Base-by-base conservation (phyloP, 2,888 invertebrate genomes). In the Anarsia innoxiella region DNA sequence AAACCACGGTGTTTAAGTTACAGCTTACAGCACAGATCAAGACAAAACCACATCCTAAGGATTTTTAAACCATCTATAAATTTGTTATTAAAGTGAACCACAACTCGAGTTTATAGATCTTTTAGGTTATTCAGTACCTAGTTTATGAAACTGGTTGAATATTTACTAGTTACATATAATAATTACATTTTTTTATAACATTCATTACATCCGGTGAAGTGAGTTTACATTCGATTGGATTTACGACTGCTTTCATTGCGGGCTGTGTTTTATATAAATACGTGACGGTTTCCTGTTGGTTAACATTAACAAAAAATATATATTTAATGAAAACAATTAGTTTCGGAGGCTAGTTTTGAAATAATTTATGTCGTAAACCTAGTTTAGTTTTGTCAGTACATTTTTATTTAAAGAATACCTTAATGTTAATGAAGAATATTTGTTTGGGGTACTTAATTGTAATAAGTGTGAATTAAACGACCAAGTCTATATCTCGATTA, bases 171-270 rank as follows among this genome's bases (percentile, higher is more conserved):
- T n/a, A n/a, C n/a, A n/a, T n/a, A n/a, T n/a, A n/a, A n/a, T n/a
- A n/a, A n/a, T n/a, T n/a, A n/a, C n/a, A n/a, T 62, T 51, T 53
- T 65, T 73, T 71, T 76, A 80, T 79, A 72, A 80, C 80, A 75
- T 59, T 64, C 70, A 59, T 62, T 45, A 64, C 79, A 74, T 83
- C 83, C 83, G 82, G 75, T 53, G 47, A 48, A 59, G 56, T 59
- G 64, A 66, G 70, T 80, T 79, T 82, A 78, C 65, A 79, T 79
- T 75, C 63, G 73, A 80, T 78, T 72, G 72, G 53, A 83, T 84
- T 83, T 83, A 84, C 71, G 83, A 75, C 78, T 80, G 82, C 82
- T 82, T 78, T 80, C 77, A 74, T 70, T 78, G 79, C 77, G 70
- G 65, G 65, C 63, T 74, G 71, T 75, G 79, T 82, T 79, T 77